Evolutionary conservation across 92 coral and sea anemone species (phyloP), one percentile per base, ranked within the genome.

Genomic region (Nematostella vectensis): DNA sequence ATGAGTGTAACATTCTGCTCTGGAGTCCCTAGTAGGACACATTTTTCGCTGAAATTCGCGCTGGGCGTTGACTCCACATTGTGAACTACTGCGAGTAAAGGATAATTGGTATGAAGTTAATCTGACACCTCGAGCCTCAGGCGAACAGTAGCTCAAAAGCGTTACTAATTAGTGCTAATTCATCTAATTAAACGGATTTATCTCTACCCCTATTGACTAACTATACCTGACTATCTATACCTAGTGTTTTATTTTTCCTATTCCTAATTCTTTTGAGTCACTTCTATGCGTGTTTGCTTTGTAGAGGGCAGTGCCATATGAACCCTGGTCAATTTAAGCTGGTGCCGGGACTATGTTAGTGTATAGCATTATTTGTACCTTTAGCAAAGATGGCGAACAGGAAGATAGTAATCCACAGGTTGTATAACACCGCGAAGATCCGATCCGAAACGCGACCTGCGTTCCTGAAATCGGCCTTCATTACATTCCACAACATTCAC

Each of bases 1-100:
- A 55, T 18, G 22, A 66, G 54, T 54, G 72, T 66, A 10, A 66
- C 72, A 55, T 66, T 66, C n/a, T 40, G 6, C 23, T 66, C 62
- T 12, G 72, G 30, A 25, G n/a, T 20, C 29, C 72, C 72, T 37
- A 66, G 29, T 30, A 54, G 72, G 11, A 55, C 54, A 27, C 72
- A 66, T 8, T 29, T 66, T 11, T 45, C 4, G 15, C 8, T 33
- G 40, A 15, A 33, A 33, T 15, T 33, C 6, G n/a, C n/a, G n/a
- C n/a, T n/a, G n/a, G n/a, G n/a, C n/a, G n/a, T n/a, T n/a, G n/a
- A n/a, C n/a, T n/a, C n/a, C n/a, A n/a, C n/a, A n/a, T n/a, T n/a
- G n/a, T n/a, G n/a, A n/a, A n/a, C n/a, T n/a, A n/a, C n/a, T n/a
- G n/a, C n/a, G n/a, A n/a, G n/a, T n/a, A n/a, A 33, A 33, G 40